Base-by-base conservation (phyloP, 2,797 vertebrate genomes). In the Ficedula albicollis region DNA sequence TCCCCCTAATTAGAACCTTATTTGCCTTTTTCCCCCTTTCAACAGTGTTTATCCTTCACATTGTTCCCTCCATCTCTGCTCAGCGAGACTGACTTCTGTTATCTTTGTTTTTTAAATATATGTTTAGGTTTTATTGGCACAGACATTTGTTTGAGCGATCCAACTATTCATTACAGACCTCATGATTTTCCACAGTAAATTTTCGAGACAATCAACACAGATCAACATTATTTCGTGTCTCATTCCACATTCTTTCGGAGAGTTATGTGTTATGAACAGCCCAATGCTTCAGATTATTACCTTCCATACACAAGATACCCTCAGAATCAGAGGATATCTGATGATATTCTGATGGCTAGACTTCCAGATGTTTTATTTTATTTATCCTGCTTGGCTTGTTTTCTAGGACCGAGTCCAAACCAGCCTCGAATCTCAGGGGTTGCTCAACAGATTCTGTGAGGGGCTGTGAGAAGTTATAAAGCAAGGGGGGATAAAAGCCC, bases 1-100 rank as follows among this genome's bases (percentile, higher is more conserved):
- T 96, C 95, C 95, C 80, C 87, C 85, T 97, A 97, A 97, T 97
- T 96, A 96, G 94, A 97, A 95, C 83, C 96, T 97, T 96, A 94
- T 94, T 96, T 96, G 95, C 91, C 87, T 93, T 84, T 85, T 52
- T 7, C 29, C 62, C 25, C 32, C 55, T 87, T 88, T 75, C 87
- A 88, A 25, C 90, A 90, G 41, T 96, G 96, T 95, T 96, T 96
- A 96, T 63, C 43, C 92, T 95, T 76, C 79, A 0, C 88, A 64
- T 95, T 94, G 94, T 89, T 96, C 67, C 94, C 70, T 49, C 55
- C 90, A 87, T 95, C 96, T 78, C 88, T 81, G 88, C 86, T 85
- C 72, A 73, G 69, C 8, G 9, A 95, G 95, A 62, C 68, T 74
- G 96, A 89, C 96, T 96, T 69, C 93, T 96, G 95, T 95, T 97